These are phyloP conservation scores for Andrena bucephala DNA, from an alignment of 2,888 invertebrate genomes.

Conservation along the genomic window DNA sequence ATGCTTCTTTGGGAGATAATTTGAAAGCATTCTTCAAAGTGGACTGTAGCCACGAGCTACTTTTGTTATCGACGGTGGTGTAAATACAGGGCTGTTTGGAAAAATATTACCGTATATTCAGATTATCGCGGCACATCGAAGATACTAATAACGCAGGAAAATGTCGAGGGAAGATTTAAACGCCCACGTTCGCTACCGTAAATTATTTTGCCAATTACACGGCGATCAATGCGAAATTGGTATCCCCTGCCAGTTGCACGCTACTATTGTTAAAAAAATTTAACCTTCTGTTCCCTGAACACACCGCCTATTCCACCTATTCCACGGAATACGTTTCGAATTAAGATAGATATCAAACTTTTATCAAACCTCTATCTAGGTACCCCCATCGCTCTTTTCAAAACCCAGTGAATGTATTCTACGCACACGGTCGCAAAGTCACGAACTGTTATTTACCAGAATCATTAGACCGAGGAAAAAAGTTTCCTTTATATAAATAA, in stretches of 20 bases:
- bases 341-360: not conserved
- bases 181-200: constrained; percentile 7
- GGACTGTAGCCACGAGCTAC: too few relatives aligned
- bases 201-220: constrained; percentile 36
- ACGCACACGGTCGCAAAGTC: not conserved
- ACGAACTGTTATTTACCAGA: not conserved
- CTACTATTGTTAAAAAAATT: constrained; percentile 19
- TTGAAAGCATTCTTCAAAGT: too few relatives aligned
- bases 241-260: constrained; percentile 13
- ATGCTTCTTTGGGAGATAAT: too few relatives aligned
- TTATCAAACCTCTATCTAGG: not conserved
- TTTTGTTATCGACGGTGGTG: too few relatives aligned
- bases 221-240: constrained; percentile 46
- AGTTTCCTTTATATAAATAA: not conserved
- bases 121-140: not conserved
- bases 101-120: too few relatives aligned
- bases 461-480: not conserved
- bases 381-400: not conserved
- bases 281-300: not conserved
- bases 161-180: constrained; percentile 18
- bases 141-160: not conserved
- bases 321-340: not conserved
- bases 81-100: too few relatives aligned
- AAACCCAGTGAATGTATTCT: not conserved
- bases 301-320: not conserved